A percentile compares a stretch with the other conserved stretches of the same genome.
Evolutionary conservation across 2,113 vertebrate species (phyloP).

Genomic region (Tragelaphus strepsiceros): DNA sequence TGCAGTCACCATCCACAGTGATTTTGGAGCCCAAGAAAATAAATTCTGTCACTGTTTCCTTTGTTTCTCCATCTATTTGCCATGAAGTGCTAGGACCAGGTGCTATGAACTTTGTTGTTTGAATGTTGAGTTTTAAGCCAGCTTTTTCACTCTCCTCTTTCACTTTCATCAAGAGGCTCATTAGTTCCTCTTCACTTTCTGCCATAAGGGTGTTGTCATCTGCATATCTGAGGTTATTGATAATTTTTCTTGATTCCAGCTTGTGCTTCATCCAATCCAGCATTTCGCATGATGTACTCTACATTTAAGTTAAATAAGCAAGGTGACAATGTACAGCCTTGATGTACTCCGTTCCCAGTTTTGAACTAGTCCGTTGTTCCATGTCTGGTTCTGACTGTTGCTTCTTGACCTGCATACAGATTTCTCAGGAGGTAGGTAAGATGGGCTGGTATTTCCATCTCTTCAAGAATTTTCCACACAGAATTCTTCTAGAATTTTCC

Average conservation of each 20-base stretch:
- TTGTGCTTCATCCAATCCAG: not conserved
- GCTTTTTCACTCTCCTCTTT: not conserved
- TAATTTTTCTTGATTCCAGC: not conserved
- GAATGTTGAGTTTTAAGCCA: not conserved
- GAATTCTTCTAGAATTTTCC: no score
- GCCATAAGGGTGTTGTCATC: not conserved
- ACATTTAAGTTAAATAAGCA: not conserved
- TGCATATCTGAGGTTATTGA: not conserved
- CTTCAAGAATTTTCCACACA: no score
- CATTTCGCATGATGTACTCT: accelerated
- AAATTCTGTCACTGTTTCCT: not conserved
- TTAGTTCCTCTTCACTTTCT: not conserved
- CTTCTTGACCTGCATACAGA: not conserved
- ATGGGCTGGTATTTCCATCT: no score
- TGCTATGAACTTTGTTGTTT: not conserved
- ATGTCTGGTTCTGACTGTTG: not conserved
- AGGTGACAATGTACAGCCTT: not conserved
- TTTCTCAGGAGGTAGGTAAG: no score
- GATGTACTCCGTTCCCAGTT: not conserved
- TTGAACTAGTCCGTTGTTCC: not conserved
- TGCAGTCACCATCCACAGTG: not conserved
- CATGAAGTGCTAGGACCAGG: not conserved
- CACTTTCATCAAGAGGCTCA: not conserved
- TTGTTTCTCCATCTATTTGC: not conserved
- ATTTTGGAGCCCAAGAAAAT: not conserved